Conservation (phyloP, 2,113 vertebrate species). For the Grantiella picta region DNA sequence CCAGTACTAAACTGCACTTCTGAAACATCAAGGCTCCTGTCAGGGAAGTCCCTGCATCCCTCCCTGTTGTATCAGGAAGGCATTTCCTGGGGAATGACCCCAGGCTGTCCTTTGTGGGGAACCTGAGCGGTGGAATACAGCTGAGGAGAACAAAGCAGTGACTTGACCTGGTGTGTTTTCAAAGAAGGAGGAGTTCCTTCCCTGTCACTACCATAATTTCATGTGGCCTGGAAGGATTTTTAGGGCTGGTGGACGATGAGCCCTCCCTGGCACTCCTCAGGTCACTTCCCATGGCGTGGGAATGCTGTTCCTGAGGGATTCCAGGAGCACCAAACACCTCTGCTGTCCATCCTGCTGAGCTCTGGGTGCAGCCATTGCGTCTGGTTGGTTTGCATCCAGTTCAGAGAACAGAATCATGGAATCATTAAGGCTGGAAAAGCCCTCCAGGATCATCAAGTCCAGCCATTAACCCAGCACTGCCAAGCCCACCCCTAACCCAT, state of each 20-base stretch:
- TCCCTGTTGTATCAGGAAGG: not conserved
- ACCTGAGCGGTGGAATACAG: not conserved
- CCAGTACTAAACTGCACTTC: not conserved
- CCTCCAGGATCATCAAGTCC: not conserved
- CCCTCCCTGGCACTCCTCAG: not conserved
- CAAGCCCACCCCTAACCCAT: rapidly evolving
- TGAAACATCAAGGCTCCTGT: not conserved
- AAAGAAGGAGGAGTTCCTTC: not conserved
- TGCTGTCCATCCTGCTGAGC: not conserved
- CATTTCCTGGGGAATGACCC: not conserved
- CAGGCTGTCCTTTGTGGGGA: not conserved
- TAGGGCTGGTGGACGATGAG: not conserved
- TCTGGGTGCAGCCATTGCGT: rapidly evolving
- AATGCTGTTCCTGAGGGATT: not conserved
- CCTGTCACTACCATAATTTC: rapidly evolving
- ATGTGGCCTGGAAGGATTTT: not conserved
- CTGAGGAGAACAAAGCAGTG: not conserved
- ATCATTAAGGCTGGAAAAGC: not conserved
- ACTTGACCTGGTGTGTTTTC: not conserved
- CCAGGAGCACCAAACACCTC: not conserved
- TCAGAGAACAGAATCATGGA: not conserved
- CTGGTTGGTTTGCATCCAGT: not conserved
- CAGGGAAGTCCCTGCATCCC: not conserved
- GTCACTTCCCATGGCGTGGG: not conserved
- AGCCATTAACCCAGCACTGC: not conserved